These are phyloP conservation scores for Arnoldichthys spilopterus DNA, from an alignment of 2,797 vertebrate species.

Conservation along the genomic window DNA sequence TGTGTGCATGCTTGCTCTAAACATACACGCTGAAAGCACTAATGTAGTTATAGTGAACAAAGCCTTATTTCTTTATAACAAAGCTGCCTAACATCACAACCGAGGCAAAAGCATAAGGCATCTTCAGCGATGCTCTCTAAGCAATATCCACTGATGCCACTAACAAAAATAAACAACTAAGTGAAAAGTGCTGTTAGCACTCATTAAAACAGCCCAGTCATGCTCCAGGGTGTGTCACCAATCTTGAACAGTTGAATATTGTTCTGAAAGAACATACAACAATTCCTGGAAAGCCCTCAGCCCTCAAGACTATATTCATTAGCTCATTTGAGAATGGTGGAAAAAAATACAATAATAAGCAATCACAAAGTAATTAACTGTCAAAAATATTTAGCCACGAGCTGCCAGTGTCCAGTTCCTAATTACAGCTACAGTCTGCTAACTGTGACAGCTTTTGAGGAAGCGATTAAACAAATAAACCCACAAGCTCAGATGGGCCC, in stretches of 20 bases:
- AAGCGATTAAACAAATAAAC: constrained; percentile 36
- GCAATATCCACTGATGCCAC: neutral
- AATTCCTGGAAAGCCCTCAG: neutral
- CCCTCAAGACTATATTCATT: constrained; percentile 12
- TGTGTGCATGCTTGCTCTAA: too few relatives aligned
- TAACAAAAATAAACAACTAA: neutral
- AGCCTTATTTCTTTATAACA: neutral
- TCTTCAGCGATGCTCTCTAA: neutral
- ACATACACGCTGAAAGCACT: too few relatives aligned
- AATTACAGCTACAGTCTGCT: constrained; percentile 62
- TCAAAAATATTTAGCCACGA: constrained; percentile 70
- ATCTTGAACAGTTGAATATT: neutral
- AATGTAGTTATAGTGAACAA: neutral
- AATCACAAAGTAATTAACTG: constrained; percentile 73
- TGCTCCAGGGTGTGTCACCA: constrained; percentile 1
- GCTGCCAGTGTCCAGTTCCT: constrained; percentile 55
- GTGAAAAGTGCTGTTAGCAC: neutral
- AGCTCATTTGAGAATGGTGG: constrained; percentile 12
- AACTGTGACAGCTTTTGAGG: constrained; percentile 43
- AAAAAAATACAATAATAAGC: constrained; percentile 19
- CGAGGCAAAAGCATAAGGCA: neutral
- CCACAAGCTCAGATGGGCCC: constrained; percentile 10
- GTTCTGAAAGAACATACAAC: constrained; percentile 27
- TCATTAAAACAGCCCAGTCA: constrained; percentile 14
- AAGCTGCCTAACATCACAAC: neutral